phyloP scores from a whole-genome alignment of 1,140 invertebrate species.

The Charaxes varanes region DNA sequence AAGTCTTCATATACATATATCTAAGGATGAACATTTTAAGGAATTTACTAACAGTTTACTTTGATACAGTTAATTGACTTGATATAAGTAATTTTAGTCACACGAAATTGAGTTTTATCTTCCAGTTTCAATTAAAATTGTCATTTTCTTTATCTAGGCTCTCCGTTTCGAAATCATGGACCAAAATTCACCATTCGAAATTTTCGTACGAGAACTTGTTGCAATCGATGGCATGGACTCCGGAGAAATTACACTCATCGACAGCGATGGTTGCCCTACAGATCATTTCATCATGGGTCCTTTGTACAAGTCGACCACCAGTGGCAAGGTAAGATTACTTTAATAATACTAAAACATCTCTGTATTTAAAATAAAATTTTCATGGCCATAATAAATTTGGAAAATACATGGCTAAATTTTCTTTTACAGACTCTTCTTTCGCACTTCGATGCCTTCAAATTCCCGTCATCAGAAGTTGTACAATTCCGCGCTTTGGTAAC shows the following conservation, averaged over 20 bases:
- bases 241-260: constrained; percentile 93
- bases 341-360: constrained; percentile 2
- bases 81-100: no score
- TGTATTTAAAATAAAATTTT: no score
- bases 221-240: constrained; percentile 95
- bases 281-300: constrained; percentile 95
- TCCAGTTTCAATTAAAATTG: no score
- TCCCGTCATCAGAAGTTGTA: constrained; percentile 94
- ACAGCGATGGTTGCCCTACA: constrained; percentile 93
- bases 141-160: constrained; percentile 69
- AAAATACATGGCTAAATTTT: not conserved
- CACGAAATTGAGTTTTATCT: no score
- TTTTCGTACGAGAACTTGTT: constrained; percentile 94
- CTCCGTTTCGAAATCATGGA: constrained; percentile 94
- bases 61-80: no score
- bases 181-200: constrained; percentile 93
- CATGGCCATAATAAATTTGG: not conserved
- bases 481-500: constrained; percentile 95
- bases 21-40: no score
- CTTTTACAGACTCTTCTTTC: constrained; percentile 85
- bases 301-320: constrained; percentile 85
- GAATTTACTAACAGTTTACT: no score
- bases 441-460: constrained; percentile 96
- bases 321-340: constrained; percentile 79
- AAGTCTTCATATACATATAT: no score